Percentiles rank a stretch among this genome's conserved stretches.
Conservation (phyloP, 2,797 vertebrate species). For the Anniella stebbinsi region DNA sequence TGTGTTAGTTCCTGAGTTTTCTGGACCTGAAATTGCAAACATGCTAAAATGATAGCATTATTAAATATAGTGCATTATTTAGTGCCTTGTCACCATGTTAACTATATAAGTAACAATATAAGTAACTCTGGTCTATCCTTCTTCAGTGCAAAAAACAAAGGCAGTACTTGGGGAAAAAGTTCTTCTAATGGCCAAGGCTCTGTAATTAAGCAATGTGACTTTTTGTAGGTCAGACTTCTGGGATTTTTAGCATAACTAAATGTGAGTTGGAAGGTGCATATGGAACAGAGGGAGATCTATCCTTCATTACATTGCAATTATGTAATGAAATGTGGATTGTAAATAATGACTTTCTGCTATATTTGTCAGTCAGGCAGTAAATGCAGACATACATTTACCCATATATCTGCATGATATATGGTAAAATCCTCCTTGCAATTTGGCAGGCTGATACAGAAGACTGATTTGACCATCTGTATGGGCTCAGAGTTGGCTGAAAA, state of each 20-base stretch:
- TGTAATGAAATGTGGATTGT: neutral
- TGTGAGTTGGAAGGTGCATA: neutral
- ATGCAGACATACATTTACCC: neutral
- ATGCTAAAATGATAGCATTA: neutral
- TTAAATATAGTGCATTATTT: constrained; percentile 19
- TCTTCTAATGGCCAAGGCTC: neutral
- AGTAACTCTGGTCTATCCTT: neutral
- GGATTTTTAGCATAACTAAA: neutral
- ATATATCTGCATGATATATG: too few relatives aligned
- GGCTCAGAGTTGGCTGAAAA: neutral
- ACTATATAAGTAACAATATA: neutral
- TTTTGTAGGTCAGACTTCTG: neutral
- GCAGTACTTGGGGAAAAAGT: neutral
- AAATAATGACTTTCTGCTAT: too few relatives aligned
- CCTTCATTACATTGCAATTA: neutral
- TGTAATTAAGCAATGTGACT: neutral
- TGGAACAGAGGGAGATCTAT: neutral
- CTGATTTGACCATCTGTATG: neutral
- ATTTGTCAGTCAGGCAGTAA: neutral
- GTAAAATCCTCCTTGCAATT: neutral
- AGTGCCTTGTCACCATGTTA: constrained; percentile 15
- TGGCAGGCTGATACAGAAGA: neutral
- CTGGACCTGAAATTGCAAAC: constrained; percentile 51
- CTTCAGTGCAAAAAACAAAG: neutral
- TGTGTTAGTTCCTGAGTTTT: constrained; percentile 44